A percentile compares a stretch with the other conserved stretches of the same genome.
These are phyloP conservation scores for Strix uralensis DNA, from an alignment of 2,113 vertebrate species.

Conservation along the genomic window DNA sequence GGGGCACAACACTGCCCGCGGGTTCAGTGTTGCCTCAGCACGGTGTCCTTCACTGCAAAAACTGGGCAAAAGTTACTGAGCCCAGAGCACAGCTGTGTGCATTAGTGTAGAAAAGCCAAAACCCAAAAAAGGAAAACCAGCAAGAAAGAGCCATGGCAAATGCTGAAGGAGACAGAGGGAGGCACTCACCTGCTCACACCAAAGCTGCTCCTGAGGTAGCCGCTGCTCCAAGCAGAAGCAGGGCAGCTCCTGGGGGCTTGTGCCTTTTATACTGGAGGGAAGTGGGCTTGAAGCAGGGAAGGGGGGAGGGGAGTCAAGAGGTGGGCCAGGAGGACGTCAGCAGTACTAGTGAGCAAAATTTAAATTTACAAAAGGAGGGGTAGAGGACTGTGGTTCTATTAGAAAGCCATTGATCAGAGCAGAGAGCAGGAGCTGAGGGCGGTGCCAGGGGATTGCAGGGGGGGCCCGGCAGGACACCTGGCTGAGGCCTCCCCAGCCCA, in stretches of 20 bases:
- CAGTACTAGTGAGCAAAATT: slow-evolving; percentile 16
- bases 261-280: slow-evolving; percentile 45
- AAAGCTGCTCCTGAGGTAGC: background rate
- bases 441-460: rapidly evolving
- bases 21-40: background rate
- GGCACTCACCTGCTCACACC: slow-evolving; percentile 48
- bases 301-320: slow-evolving; percentile 24
- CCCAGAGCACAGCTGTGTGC: background rate
- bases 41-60: background rate
- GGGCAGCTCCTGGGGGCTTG: background rate
- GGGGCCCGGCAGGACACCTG: background rate
- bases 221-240: background rate
- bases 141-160: background rate
- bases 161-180: background rate
- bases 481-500: background rate
- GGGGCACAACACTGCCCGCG: background rate
- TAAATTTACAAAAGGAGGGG: slow-evolving; percentile 28
- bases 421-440: background rate
- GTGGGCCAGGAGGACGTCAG: slow-evolving; percentile 56
- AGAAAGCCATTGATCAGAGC: background rate
- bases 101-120: background rate
- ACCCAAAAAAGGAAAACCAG: background rate
- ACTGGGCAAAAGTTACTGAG: background rate
- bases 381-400: background rate
- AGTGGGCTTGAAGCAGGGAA: background rate